These are phyloP conservation scores for Ctena decussata DNA, from an alignment of 2,888 invertebrate species.

Conservation along the genomic window DNA sequence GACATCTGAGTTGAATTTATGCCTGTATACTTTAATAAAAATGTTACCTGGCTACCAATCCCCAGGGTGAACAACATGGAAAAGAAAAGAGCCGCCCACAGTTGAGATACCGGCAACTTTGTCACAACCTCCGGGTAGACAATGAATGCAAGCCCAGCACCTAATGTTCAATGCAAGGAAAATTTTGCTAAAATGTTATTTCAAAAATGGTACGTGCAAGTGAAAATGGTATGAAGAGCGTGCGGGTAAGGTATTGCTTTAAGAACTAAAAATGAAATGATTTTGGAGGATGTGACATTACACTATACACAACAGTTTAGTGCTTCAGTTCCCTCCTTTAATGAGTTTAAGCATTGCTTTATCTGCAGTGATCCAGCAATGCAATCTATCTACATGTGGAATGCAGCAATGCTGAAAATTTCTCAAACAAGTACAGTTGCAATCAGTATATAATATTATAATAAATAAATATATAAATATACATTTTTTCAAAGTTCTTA, in stretches of 20 bases:
- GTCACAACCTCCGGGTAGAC: conserved; percentile 81
- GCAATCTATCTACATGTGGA: background rate
- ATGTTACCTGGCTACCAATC: conserved; percentile 79
- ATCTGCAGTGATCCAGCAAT: background rate
- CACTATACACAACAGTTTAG: background rate
- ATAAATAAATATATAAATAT: too few species aligned
- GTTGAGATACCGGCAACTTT: conserved; percentile 78
- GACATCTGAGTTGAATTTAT: too few species aligned
- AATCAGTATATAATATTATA: too few species aligned
- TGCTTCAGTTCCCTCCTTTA: background rate
- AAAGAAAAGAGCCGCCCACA: conserved; percentile 82
- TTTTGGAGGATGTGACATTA: background rate
- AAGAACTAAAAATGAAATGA: background rate
- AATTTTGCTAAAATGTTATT: conserved; percentile 16
- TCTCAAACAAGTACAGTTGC: too few species aligned
- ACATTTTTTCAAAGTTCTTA: too few species aligned
- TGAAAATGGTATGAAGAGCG: background rate
- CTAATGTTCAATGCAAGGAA: conserved; percentile 41
- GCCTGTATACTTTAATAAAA: too few species aligned
- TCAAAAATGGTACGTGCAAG: background rate
- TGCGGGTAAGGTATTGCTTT: background rate
- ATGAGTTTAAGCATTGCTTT: background rate
- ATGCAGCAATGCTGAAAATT: too few species aligned
- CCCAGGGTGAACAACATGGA: conserved; percentile 81
- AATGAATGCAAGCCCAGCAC: conserved; percentile 80